These are phyloP conservation scores for Opisthocomus hoazin DNA, from an alignment of 2,113 vertebrate species.

Conservation along the genomic window DNA sequence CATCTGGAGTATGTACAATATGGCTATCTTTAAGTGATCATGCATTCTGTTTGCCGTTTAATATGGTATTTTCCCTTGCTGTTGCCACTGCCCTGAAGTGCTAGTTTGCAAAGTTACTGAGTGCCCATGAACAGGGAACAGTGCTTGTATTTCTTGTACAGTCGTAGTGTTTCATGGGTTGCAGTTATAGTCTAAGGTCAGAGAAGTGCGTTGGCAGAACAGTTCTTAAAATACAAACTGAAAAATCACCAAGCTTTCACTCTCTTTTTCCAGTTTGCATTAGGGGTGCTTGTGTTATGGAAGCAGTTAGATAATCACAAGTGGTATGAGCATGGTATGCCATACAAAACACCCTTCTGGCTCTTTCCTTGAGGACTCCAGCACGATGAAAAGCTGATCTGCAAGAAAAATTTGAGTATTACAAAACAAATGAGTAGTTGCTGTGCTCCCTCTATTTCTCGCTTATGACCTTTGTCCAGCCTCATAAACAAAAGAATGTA, in stretches of 20 bases:
- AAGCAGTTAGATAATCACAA: background rate
- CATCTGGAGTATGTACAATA: background rate
- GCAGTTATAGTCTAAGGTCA: background rate
- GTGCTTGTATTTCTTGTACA: background rate
- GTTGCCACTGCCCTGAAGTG: background rate
- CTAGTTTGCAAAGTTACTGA: background rate
- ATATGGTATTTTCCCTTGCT: background rate
- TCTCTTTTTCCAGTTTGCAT: background rate
- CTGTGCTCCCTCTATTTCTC: slow-evolving; percentile 32
- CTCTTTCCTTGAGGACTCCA: background rate
- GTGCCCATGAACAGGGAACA: background rate
- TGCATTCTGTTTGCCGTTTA: background rate
- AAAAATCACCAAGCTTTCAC: background rate
- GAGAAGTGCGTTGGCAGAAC: background rate
- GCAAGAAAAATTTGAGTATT: slow-evolving; percentile 47
- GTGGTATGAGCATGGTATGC: background rate
- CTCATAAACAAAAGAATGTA: slow-evolving; percentile 24
- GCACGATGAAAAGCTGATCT: slow-evolving; percentile 31
- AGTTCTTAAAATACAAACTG: background rate
- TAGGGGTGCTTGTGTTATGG: background rate
- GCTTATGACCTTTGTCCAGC: slow-evolving; percentile 54
- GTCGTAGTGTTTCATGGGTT: background rate
- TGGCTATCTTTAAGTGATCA: background rate
- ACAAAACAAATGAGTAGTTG: slow-evolving; percentile 19
- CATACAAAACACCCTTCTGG: background rate